These are phyloP conservation scores for Pitangus sulphuratus DNA, from an alignment of 2,797 vertebrate species.

Conservation along the genomic window DNA sequence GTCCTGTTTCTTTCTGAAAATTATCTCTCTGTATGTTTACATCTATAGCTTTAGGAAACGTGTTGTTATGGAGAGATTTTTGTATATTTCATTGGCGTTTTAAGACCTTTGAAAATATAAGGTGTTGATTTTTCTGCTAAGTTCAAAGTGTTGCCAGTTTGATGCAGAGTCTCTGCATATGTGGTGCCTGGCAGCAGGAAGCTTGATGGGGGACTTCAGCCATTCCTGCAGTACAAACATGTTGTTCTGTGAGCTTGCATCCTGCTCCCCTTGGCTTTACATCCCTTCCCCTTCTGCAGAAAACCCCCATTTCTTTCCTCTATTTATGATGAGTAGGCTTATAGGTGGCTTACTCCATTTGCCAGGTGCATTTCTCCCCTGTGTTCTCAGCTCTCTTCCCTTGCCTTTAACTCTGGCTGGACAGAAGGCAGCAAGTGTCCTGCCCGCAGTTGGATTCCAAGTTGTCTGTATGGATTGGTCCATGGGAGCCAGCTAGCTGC, in stretches of 20 bases:
- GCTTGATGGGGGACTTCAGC: neutral
- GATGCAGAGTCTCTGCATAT: neutral
- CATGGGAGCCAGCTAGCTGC: neutral
- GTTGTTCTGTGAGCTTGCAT: neutral
- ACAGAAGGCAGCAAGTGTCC: neutral
- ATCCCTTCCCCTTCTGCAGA: neutral
- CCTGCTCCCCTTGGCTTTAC: neutral
- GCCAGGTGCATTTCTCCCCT: neutral
- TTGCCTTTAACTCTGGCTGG: neutral
- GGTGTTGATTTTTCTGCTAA: neutral
- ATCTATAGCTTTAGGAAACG: neutral
- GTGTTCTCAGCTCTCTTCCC: neutral
- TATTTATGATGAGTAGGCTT: neutral
- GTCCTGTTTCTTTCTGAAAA: neutral
- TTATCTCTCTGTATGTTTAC: neutral
- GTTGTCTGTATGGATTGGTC: neutral
- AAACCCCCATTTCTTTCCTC: neutral
- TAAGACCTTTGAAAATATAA: neutral
- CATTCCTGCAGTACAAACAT: neutral
- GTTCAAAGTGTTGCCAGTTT: neutral
- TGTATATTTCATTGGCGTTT: neutral
- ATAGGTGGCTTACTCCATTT: neutral
- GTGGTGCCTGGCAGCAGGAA: neutral
- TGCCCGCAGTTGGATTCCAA: neutral
- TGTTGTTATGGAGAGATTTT: neutral